Evolutionary conservation across 2,113 vertebrate species (phyloP), one percentile per base, ranked within the genome.

Genomic region (Vulpes lagopus): DNA sequence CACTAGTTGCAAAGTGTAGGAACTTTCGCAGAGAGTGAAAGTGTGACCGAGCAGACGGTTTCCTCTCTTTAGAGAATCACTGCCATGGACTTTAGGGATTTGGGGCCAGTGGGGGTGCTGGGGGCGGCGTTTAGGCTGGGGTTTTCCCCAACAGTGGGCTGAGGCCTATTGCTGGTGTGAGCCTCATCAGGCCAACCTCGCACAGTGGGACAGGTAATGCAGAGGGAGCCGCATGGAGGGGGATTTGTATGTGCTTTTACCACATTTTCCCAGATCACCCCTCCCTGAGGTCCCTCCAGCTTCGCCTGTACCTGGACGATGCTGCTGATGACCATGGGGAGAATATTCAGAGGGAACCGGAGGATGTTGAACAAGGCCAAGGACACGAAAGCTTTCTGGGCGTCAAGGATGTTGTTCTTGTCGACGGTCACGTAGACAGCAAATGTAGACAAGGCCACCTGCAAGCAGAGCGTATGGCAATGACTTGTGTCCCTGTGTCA

Each of bases 291-390:
- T 1, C 2, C 32, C 0, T 23, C 89, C 20, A 0, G 80, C 76
- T 25, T 12, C 0, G 20, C 16, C 14, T 0, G 3, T 98, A 99
- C 99, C 96, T 99, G 99, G 85, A 99, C 99, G 22, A 99, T 99
- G 94, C 98, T 99, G 98, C 99, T 99, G 98, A 99, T 99, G 97
- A 99, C 99, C 99, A 99, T 99, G 0, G 99, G 99, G 84, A 99
- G 98, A 98, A 99, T 99, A 98, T 99, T 99, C 93, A 99, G 97
- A 67, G 99, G 99, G 53, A 99, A 99, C 3, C 99, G 99, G 65
- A 99, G 99, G 98, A 99, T 99, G 98, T 99, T 99, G 99, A 99
- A 99, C n/a, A 99, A 98, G 0, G 99, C 99, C 94, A 99, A 97
- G 0, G 99, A 99, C 89, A 99, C 99, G 38, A 99, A 99, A 16